phyloP scores from a whole-genome alignment of 2,888 invertebrate genomes.

The Linnaemya tessellans region DNA sequence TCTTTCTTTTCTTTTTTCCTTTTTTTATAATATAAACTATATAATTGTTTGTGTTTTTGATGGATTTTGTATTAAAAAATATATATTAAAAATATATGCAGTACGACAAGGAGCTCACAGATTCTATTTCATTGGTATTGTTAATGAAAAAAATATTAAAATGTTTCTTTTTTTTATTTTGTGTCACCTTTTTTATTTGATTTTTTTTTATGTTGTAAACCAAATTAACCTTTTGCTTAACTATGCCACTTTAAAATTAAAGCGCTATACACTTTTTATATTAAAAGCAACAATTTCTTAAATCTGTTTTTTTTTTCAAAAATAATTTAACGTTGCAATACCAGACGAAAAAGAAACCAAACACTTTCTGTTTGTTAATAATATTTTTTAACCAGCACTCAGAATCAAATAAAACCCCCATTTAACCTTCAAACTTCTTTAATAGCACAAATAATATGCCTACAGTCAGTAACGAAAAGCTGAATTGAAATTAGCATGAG shows the following conservation, averaged over 20 bases:
- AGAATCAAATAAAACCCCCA: neutral
- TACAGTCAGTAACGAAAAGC: too few species aligned
- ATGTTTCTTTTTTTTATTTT: slow-evolving; percentile 61
- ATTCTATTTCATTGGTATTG: slow-evolving; percentile 84
- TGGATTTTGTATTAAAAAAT: slow-evolving; percentile 55
- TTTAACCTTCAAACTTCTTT: too few species aligned
- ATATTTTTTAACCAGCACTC: slow-evolving; percentile 42
- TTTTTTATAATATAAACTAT: slow-evolving; percentile 47
- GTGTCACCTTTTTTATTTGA: slow-evolving; percentile 40
- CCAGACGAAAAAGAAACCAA: slow-evolving; percentile 50
- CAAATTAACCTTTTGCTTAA: slow-evolving; percentile 62
- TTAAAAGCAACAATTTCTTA: neutral
- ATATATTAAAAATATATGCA: slow-evolving; percentile 79
- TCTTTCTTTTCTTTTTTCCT: slow-evolving; percentile 58
- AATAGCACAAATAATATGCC: too few species aligned
- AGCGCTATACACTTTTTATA: slow-evolving; percentile 48
- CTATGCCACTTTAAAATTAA: slow-evolving; percentile 53
- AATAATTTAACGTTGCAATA: slow-evolving; percentile 50
- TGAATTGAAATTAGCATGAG: too few species aligned
- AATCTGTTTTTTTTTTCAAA: slow-evolving; percentile 29
- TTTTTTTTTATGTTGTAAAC: slow-evolving; percentile 37
- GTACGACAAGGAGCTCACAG: slow-evolving; percentile 84
- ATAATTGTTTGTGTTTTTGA: slow-evolving; percentile 61
- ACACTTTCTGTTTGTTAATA: slow-evolving; percentile 14
- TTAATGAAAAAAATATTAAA: slow-evolving; percentile 63